Evolutionary conservation across 2,113 vertebrate genomes (phyloP).

Genomic region (Platysteira castanea): DNA sequence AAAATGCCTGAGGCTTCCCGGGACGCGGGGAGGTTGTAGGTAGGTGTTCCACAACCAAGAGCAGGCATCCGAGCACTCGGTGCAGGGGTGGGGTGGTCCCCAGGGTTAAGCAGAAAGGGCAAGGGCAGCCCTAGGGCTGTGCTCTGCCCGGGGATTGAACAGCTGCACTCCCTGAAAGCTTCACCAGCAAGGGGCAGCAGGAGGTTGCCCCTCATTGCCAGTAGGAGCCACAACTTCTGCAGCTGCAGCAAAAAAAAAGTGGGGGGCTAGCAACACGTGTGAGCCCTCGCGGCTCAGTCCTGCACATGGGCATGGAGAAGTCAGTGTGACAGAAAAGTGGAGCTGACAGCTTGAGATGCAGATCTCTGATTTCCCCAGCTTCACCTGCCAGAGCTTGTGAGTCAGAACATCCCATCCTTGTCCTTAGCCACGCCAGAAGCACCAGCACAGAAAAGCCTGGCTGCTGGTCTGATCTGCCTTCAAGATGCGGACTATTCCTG

Average conservation of each 20-base stretch:
- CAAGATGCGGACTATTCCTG: not conserved
- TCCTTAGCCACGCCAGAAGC: not conserved
- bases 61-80: rapidly evolving
- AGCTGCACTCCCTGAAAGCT: not conserved
- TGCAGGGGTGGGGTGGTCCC: rapidly evolving
- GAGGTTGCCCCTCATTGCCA: not conserved
- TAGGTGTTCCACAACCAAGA: not conserved
- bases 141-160: not conserved
- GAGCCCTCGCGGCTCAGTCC: not conserved
- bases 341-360: not conserved
- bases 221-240: not conserved
- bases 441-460: not conserved
- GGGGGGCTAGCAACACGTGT: too few relatives aligned
- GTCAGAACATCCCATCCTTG: not conserved
- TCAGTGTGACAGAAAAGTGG: not conserved
- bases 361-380: not conserved
- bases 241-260: too few relatives aligned
- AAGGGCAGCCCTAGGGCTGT: not conserved
- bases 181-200: not conserved
- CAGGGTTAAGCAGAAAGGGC: not conserved
- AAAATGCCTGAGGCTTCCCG: not conserved
- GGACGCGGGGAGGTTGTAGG: not conserved
- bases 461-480: not conserved
- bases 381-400: not conserved
- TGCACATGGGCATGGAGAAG: not conserved